Percentiles rank a stretch among this genome's conserved stretches.
Conservation (phyloP, 1,140 invertebrate genomes). For the Microvelia longipes region DNA sequence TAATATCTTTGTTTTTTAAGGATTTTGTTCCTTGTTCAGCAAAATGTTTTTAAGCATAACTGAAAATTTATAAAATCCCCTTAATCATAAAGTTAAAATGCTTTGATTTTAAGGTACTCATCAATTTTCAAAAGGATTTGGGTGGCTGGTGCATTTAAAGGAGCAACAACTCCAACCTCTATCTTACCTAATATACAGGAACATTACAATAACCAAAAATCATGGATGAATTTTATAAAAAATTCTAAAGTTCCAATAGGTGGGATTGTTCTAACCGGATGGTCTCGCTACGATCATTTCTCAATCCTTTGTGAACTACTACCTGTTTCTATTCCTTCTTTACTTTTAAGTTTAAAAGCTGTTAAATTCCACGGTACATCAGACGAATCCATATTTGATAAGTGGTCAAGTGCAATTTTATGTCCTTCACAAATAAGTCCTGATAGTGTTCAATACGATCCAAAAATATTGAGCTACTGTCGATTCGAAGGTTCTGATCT, state of each 20-base stretch:
- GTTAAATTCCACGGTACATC: slow-evolving; percentile 7
- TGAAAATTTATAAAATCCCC: too few species aligned
- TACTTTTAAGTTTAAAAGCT: slow-evolving; percentile 31
- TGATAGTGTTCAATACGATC: neutral
- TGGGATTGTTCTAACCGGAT: slow-evolving; percentile 19
- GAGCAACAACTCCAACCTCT: slow-evolving; percentile 34
- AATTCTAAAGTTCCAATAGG: slow-evolving; percentile 4
- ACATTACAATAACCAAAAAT: slow-evolving; percentile 26
- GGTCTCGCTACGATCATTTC: slow-evolving; percentile 45
- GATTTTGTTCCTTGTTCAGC: too few species aligned
- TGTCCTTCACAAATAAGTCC: neutral
- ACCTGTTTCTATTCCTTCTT: slow-evolving; percentile 42
- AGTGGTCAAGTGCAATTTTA: slow-evolving; percentile 2
- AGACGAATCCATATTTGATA: neutral
- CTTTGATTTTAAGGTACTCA: slow-evolving; percentile 4
- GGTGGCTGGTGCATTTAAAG: slow-evolving; percentile 48
- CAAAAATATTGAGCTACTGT: slow-evolving; percentile 1
- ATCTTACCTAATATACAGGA: slow-evolving; percentile 35
- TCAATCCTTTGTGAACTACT: slow-evolving; percentile 47
- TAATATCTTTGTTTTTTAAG: too few species aligned
- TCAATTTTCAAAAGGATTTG: slow-evolving; percentile 31
- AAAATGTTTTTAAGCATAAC: too few species aligned
- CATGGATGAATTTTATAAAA: slow-evolving; percentile 15
- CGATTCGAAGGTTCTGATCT: slow-evolving; percentile 10
- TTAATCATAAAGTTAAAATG: too few species aligned